Evolutionary conservation across 2,888 invertebrate genomes (phyloP).

Genomic region (Pachycephus smyrnensis): DNA sequence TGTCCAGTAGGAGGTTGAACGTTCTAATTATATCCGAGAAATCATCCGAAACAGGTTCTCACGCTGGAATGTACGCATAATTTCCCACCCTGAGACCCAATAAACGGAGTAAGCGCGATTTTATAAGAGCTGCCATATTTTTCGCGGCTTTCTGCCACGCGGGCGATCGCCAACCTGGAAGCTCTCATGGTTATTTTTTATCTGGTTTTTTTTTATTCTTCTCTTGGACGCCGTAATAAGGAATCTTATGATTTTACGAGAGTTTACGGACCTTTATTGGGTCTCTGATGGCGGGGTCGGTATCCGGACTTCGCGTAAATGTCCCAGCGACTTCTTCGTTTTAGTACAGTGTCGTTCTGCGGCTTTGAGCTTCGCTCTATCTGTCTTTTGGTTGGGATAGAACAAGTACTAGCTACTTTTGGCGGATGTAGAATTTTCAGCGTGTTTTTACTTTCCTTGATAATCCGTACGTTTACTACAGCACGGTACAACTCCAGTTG

Average conservation of each 20-base stretch:
- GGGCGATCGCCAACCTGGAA: too few species aligned
- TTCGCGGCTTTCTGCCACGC: slow-evolving; percentile 51
- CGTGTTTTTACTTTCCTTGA: too few species aligned
- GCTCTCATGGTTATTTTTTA: too few species aligned
- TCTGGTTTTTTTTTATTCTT: too few species aligned
- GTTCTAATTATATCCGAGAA: slow-evolving; percentile 63
- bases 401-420: too few species aligned
- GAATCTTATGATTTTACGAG: slow-evolving; percentile 56
- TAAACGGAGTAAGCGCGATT: slow-evolving; percentile 50
- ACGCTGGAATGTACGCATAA: slow-evolving; percentile 60
- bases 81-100: slow-evolving; percentile 58
- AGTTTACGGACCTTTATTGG: slow-evolving; percentile 31
- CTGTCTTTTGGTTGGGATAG: too few species aligned
- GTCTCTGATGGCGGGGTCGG: background rate
- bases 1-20: slow-evolving; percentile 34
- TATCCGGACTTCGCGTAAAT: too few species aligned
- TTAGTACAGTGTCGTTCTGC: background rate
- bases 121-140: slow-evolving; percentile 20
- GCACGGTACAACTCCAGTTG: too few species aligned
- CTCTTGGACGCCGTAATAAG: slow-evolving; percentile 40
- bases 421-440: too few species aligned
- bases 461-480: too few species aligned
- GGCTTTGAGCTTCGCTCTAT: too few species aligned
- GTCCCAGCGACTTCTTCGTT: background rate
- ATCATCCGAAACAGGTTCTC: slow-evolving; percentile 60